Evolutionary conservation across 1,140 invertebrate species (phyloP).

Genomic region (Sinella curviseta): DNA sequence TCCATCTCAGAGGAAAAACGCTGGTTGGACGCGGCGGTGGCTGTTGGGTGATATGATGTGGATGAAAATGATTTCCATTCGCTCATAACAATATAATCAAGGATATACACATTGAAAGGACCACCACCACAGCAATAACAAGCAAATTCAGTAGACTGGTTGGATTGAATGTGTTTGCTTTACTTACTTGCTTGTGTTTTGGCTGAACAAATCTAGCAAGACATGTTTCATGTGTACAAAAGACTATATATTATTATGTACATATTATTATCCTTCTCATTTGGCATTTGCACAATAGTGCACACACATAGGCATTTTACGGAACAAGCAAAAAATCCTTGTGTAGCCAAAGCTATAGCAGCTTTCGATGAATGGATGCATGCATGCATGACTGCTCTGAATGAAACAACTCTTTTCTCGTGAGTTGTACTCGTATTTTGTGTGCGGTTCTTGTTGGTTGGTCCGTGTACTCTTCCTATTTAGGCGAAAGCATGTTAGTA

Average conservation of each 20-base stretch:
- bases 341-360: neutral
- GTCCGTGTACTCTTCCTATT: neutral
- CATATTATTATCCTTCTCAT: neutral
- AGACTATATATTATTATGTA: neutral
- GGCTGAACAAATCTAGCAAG: neutral
- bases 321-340: neutral
- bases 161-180: neutral
- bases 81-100: slow-evolving; percentile 3
- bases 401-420: neutral
- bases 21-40: neutral
- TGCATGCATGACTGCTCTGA: neutral
- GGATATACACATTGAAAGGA: neutral
- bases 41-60: neutral
- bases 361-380: neutral
- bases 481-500: neutral
- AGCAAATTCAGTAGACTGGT: neutral
- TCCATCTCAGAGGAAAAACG: neutral
- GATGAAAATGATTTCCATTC: slow-evolving; percentile 9
- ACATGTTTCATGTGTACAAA: neutral
- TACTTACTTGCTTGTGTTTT: neutral
- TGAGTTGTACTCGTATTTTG: neutral
- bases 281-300: neutral
- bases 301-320: neutral
- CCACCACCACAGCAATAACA: neutral
- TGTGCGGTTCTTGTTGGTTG: neutral